phyloP scores from a whole-genome alignment of 2,113 vertebrate species.

The Taxidea taxus region DNA sequence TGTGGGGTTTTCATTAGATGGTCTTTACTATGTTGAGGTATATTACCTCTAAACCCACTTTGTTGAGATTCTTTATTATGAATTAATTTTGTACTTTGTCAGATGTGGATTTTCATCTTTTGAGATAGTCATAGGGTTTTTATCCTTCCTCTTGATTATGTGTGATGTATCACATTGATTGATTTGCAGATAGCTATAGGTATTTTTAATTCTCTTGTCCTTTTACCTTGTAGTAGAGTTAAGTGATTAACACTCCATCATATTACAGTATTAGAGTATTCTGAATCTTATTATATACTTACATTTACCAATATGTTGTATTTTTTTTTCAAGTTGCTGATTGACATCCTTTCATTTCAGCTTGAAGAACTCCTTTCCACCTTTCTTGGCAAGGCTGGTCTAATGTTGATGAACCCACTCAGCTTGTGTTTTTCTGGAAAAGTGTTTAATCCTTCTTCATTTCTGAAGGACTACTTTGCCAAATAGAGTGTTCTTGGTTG shows the following conservation, averaged over 20 bases:
- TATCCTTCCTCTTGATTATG: not conserved
- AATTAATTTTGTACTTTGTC: not conserved
- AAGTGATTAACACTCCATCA: not conserved
- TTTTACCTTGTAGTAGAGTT: not conserved
- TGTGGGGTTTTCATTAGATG: not conserved
- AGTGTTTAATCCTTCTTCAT: not conserved
- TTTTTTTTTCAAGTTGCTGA: not conserved
- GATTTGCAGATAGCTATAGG: not conserved
- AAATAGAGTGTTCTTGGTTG: not conserved
- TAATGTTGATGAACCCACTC: not conserved
- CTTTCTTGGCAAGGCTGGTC: not conserved
- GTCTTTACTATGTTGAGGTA: not conserved
- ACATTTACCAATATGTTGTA: not conserved
- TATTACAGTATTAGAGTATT: not conserved
- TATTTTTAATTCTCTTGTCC: not conserved
- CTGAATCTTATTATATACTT: not conserved
- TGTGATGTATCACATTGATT: not conserved
- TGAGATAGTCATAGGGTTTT: not conserved
- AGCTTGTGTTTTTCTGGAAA: not conserved
- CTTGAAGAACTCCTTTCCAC: not conserved
- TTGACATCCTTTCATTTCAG: not conserved
- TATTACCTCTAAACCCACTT: not conserved
- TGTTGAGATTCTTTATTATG: not conserved
- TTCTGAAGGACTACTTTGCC: not conserved
- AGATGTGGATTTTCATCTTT: not conserved